phyloP scores from a whole-genome alignment of 2,113 vertebrate species.

The Passer montanus region DNA sequence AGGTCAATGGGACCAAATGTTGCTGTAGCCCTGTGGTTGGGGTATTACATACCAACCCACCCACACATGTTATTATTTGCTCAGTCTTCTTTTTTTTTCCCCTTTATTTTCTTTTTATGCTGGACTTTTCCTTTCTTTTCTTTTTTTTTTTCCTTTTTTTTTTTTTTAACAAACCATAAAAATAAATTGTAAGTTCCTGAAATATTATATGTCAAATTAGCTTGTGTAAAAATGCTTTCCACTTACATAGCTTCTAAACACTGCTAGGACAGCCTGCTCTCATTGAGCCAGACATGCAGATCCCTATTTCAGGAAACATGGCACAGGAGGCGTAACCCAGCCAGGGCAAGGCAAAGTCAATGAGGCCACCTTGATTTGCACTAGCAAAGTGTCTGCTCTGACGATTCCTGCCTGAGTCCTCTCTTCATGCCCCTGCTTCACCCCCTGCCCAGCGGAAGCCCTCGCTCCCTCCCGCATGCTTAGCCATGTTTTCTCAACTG shows the following conservation, averaged over 20 bases:
- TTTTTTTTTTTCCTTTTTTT: background rate
- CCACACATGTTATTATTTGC: slow-evolving; percentile 31
- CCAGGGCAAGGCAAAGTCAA: background rate
- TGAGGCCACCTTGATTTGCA: background rate
- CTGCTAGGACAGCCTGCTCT: slow-evolving; percentile 24
- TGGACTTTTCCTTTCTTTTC: background rate
- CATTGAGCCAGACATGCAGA: background rate
- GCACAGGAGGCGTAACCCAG: background rate
- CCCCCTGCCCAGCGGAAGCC: background rate
- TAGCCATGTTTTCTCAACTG: background rate
- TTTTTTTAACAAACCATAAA: background rate
- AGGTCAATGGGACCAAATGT: slow-evolving; percentile 42
- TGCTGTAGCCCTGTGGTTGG: slow-evolving; percentile 8
- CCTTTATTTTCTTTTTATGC: background rate
- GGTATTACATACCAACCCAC: slow-evolving; percentile 37
- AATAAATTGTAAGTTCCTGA: slow-evolving; percentile 56
- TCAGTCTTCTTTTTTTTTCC: background rate
- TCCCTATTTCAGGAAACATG: slow-evolving; percentile 48
- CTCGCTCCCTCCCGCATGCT: fast-evolving
- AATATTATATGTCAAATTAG: slow-evolving; percentile 39
- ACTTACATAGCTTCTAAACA: slow-evolving; percentile 35
- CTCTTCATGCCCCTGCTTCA: fast-evolving
- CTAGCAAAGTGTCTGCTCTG: background rate
- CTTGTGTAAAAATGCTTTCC: slow-evolving; percentile 40
- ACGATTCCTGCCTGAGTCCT: background rate